phyloP scores from a whole-genome alignment of 37 sponge, comb jelly and placozoan species.

The Cliona cf. orientalis region DNA sequence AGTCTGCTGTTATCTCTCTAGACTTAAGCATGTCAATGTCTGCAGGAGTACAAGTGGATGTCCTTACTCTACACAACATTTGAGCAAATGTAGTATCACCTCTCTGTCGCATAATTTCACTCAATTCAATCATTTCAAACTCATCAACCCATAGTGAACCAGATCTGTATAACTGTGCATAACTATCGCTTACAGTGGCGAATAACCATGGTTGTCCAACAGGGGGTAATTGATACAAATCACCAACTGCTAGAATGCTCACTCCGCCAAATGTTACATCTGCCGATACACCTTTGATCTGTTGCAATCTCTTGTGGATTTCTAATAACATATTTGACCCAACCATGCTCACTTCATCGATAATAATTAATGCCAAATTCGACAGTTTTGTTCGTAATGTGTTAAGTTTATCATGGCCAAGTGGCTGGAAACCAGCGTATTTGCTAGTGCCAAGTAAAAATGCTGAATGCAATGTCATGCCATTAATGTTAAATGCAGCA shows the following conservation, averaged over 20 bases:
- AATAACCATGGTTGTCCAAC: slow-evolving; percentile 20
- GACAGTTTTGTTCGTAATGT: slow-evolving; percentile 29
- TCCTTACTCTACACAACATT: slow-evolving; percentile 48
- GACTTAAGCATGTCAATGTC: slow-evolving; percentile 32
- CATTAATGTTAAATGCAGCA: no score
- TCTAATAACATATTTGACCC: slow-evolving; percentile 42
- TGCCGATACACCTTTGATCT: no score
- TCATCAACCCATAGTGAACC: slow-evolving; percentile 51
- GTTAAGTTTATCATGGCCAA: slow-evolving; percentile 1
- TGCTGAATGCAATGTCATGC: slow-evolving; percentile 56
- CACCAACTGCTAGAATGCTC: slow-evolving; percentile 52
- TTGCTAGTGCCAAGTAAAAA: slow-evolving; percentile 6
- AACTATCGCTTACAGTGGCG: slow-evolving; percentile 17
- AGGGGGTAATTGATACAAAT: slow-evolving; percentile 43
- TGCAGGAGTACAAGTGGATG: slow-evolving; percentile 16
- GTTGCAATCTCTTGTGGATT: slow-evolving; percentile 45
- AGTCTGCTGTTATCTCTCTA: slow-evolving; percentile 4
- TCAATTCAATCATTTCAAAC: slow-evolving; percentile 42
- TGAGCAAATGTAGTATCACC: slow-evolving; percentile 30
- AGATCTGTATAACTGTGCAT: slow-evolving; percentile 42
- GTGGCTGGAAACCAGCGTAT: not conserved
- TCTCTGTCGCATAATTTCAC: slow-evolving; percentile 42
- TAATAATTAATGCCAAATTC: slow-evolving; percentile 24
- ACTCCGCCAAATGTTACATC: no score
- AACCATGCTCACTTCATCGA: no score